Percentiles rank a stretch among this genome's conserved stretches.
Conservation (phyloP, 64 coral and sea anemone species). For the Porites australiensis region DNA sequence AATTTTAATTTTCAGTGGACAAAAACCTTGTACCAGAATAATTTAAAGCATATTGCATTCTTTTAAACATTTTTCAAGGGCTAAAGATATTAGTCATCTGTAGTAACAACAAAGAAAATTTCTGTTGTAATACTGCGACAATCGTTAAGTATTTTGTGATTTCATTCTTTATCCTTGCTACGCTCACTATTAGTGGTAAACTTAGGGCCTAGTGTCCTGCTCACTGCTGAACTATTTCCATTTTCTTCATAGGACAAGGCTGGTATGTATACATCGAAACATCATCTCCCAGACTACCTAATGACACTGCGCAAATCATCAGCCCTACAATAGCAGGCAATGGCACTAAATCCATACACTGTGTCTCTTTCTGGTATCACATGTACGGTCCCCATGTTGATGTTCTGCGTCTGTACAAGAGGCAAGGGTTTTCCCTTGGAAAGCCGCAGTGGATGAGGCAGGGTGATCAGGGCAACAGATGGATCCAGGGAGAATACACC, state of each 20-base stretch:
- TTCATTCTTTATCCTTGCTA: too few species aligned
- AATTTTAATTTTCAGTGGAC: too few species aligned
- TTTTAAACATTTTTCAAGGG: too few species aligned
- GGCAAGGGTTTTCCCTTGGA: conserved; percentile 37
- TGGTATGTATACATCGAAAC: conserved; percentile 91
- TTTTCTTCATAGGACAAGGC: conserved; percentile 72
- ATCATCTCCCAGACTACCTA: conserved; percentile 77
- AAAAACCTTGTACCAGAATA: too few species aligned
- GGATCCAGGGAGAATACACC: conserved; percentile 88
- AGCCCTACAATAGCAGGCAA: conserved; percentile 77
- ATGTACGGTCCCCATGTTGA: conserved; percentile 99
- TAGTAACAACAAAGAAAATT: too few species aligned
- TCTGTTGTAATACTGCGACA: too few species aligned
- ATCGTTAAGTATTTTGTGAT: too few species aligned
- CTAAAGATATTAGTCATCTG: too few species aligned
- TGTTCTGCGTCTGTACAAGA: conserved; percentile 74
- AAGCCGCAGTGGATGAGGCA: conserved; percentile 78
- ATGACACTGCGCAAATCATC: conserved; percentile 86
- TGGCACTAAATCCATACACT: conserved; percentile 68
- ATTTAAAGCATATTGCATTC: too few species aligned
- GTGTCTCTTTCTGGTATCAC: conserved; percentile 97
- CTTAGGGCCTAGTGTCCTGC: too few species aligned
- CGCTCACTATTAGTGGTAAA: too few species aligned
- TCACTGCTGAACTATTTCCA: not conserved
- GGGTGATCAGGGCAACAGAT: conserved; percentile 88